Base-by-base conservation (phyloP, 2,797 vertebrate genomes). In the Amniataba percoides region DNA sequence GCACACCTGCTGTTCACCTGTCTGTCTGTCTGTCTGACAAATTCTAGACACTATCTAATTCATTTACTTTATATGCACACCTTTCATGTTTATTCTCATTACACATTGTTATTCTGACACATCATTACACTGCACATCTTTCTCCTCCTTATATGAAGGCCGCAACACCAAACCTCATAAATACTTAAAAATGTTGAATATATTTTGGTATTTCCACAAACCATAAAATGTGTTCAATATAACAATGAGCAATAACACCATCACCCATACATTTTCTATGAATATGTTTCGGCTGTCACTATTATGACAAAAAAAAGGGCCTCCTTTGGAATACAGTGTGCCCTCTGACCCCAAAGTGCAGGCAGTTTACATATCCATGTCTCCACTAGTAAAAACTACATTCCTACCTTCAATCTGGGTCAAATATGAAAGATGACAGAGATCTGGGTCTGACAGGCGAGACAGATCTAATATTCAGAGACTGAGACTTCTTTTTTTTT, bases 311-410 rank as follows among this genome's bases (percentile, higher is more conserved):
- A n/a, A 77, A 84, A 74, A 83, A 45, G 63, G 74, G 78, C 75
- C 81, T 88, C 74, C 65, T 82, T 79, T 84, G 85, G 87, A 90
- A 91, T 92, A 90, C 69, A 71, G 67, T 4, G 15, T 82, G 87
- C 21, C 87, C 89, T 87, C 46, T 90, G 85, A 92, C 89, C 89
- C 75, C 34, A 13, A 71, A 63, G 78, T 72, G 76, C 78, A 87
- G 74, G 62, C 84, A 89, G 92, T 92, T 90, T 92, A 88, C 87
- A 87, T 88, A 87, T 92, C 88, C 80, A 78, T 90, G 88, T 91
- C 87, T 89, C 72, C 83, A 86, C 86, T 73, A 87, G 85, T 86
- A 83, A 89, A 90, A 90, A 83, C 57, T 77, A 81, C 92, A 93
- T 93, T 92, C 92, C 88, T 88, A 66, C 61, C 85, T 85, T 76